Base-by-base conservation (phyloP, 2,113 vertebrate species). In the Edolisoma coerulescens region DNA sequence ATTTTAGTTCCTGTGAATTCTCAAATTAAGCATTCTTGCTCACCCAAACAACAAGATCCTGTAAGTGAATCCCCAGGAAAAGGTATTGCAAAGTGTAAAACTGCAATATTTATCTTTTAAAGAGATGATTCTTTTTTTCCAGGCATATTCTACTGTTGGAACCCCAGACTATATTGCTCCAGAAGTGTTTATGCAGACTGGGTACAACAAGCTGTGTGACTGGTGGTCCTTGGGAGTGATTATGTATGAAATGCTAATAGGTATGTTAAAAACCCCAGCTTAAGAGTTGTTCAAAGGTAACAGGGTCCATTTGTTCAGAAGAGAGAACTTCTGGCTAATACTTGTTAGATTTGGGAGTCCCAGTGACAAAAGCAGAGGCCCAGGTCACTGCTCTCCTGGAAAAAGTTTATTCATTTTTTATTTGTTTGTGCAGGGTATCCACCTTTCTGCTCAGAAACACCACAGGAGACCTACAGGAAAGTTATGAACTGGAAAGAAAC, bases 401-500 rank as follows among this genome's bases (percentile, higher is more conserved):
- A 67, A 22, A 87, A 65, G 11, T 50, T 71, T 37, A 68, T 41
- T 33, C 16, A 83, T 33, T 83, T 59, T 22, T 56, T 54, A 8
- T 88, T 68, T 86, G 41, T 60, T 57, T 95, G 41, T 74, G 16
- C 96, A 99, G 99, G 99, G 45, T 99, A 99, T 90, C 99, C 99
- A 28, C 99, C 99, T 10, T 99, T 99, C 98, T 99, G 99, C 96
- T 99, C 99, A 4, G 99, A 99, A 98, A 99, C 99, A 0, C 99
- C 99, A 7, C 99, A 99, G 89, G 99, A 99, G 97, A 99, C 99
- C 0, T 99, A 99, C 64, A 98, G 99, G 94, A 99, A 99, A 97
- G 99, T 99, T 86, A 99, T 99, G 99, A 99, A 99, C 98, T 99
- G 99, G 99, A 99, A 99, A 97, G 99, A 99, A 97, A 99, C 99